Base-by-base conservation (phyloP, 23 tunicate genomes). In the Oikopleura albicans region DNA sequence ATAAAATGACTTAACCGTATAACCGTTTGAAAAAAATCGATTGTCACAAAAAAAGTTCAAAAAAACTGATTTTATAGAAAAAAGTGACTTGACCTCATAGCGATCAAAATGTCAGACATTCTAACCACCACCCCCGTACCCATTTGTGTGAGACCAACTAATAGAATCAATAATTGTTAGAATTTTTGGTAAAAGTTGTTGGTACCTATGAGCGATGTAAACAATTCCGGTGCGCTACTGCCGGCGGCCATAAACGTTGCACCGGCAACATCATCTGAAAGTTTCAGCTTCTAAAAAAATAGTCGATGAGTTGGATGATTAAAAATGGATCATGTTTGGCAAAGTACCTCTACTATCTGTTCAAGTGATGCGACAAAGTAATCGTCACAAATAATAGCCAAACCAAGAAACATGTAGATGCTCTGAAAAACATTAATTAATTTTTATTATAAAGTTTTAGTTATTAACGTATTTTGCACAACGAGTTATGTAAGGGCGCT, bases 361-460 rank as follows among this genome's bases (percentile, higher is more conserved):
- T 71, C 79, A 4, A 71, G 79, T n/a, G 79, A 71, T 22, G 79
- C 79, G 35, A 71, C 79, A 29, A 71, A 71, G 31, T 71, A 71
- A 71, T 71, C 79, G 79, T 71, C 79, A n/a, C 79, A 71, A n/a
- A 71, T 71, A 71, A 71, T 71, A 2, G 79, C 79, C 34, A 71
- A 71, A 2, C 79, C 79, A 71, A 71, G 79, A n/a, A 71, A 71
- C 79, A 71, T 71, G 79, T 71, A 71, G 34, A 71, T 71, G 2
- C 31, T 12, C 79, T 71, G 37, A 71, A 71, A 49, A 8, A 49
- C 59, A 49, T 8, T 49, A 8, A 49, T 49, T 49, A 22, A 49
- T 49, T 49, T 49, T 22, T 8, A 49, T 22, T 49, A 8, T 49
- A 22, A 49, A 8, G 22, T 8, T 49, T 8, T 8, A 49, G n/a